Evolutionary conservation across 2,797 vertebrate genomes (phyloP).

Genomic region (Phyllotis vaccarum): DNA sequence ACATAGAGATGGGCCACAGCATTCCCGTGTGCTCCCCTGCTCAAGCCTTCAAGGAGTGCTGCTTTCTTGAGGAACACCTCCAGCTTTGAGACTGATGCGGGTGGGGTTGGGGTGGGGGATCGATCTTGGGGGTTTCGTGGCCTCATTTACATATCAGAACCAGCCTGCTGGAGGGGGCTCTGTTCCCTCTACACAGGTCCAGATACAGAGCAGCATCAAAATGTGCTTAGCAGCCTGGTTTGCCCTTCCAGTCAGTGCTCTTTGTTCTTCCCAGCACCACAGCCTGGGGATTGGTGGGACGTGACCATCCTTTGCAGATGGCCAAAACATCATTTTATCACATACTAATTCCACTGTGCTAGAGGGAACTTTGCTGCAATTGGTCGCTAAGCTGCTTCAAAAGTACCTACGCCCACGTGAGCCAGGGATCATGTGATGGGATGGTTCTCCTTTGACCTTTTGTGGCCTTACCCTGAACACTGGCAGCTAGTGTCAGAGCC

Average conservation of each 20-base stretch:
- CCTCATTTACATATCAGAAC: constrained; percentile 51
- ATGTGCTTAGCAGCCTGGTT: not conserved
- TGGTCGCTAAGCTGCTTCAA: constrained; percentile 39
- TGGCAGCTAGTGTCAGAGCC: not conserved
- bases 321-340: constrained; percentile 58
- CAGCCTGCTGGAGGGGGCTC: constrained; percentile 54
- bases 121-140: constrained; percentile 35
- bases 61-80: not conserved
- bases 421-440: not conserved
- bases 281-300: constrained; percentile 62
- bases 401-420: constrained; percentile 19
- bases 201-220: not conserved
- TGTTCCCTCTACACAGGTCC: not conserved
- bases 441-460: constrained; percentile 62
- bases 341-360: constrained; percentile 64
- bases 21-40: constrained; percentile 1
- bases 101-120: too few species aligned
- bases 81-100: constrained; percentile 27
- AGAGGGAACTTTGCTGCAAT: not conserved
- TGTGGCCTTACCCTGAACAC: not conserved
- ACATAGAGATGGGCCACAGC: not conserved
- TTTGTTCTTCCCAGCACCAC: not conserved
- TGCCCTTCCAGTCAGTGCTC: constrained; percentile 12
- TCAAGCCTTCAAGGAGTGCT: not conserved
- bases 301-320: constrained; percentile 69